Conservation (phyloP, 1,140 invertebrate species). For the Polypedilum pembai region DNA sequence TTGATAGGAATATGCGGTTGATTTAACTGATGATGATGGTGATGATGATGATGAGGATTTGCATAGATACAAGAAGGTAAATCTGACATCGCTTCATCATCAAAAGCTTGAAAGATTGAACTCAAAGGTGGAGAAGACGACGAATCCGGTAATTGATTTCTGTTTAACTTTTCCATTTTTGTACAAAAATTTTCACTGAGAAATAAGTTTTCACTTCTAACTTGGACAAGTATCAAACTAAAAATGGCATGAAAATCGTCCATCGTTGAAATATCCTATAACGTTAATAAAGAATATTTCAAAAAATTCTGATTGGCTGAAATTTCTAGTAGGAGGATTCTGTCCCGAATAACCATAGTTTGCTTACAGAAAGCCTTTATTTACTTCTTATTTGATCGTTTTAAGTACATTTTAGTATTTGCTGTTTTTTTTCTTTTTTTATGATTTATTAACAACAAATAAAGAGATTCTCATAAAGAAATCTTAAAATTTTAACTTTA, state of each 20-base stretch:
- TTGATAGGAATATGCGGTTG: background rate
- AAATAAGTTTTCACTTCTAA: background rate
- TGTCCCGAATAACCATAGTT: no score
- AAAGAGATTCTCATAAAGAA: no score
- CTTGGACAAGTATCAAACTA: background rate
- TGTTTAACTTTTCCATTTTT: constrained; percentile 37
- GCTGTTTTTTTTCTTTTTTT: no score
- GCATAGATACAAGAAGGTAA: constrained; percentile 43
- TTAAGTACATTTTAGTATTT: no score
- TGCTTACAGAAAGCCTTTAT: no score
- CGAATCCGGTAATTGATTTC: constrained; percentile 47
- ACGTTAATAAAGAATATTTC: no score
- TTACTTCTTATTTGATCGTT: no score
- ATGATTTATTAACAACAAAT: no score
- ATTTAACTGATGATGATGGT: constrained; percentile 30
- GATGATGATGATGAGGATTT: constrained; percentile 36
- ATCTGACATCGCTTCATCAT: constrained; percentile 42
- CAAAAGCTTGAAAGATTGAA: constrained; percentile 42
- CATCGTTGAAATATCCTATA: no score
- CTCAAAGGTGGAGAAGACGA: constrained; percentile 49
- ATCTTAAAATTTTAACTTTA: no score
- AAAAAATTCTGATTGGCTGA: no score
- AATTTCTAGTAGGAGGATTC: no score
- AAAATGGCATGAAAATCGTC: background rate
- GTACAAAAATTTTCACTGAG: background rate